These are phyloP conservation scores for Shargacucullia verbasci DNA, from an alignment of 2,888 invertebrate species.

Conservation along the genomic window DNA sequence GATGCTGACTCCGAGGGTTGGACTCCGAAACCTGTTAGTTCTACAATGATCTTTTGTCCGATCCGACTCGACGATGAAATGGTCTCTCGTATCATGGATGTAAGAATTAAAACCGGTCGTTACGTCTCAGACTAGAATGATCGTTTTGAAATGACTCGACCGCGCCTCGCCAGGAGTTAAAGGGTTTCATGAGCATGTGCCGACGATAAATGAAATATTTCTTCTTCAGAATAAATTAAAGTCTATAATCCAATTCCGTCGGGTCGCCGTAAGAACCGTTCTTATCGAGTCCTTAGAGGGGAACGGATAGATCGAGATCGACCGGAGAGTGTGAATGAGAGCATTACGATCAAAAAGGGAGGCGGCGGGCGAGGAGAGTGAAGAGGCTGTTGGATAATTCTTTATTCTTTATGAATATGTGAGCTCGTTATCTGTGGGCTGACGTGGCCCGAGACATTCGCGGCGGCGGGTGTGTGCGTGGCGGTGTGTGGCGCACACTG, in stretches of 20 bases:
- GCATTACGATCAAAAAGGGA: conserved; percentile 80
- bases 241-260: conserved; percentile 85
- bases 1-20: conserved; percentile 87
- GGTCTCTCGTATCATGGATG: conserved; percentile 81
- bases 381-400: conserved; percentile 84
- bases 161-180: conserved; percentile 75
- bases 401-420: conserved; percentile 90
- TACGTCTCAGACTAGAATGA: conserved; percentile 78
- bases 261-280: conserved; percentile 74
- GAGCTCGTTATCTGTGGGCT: conserved; percentile 86
- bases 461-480: conserved; percentile 72
- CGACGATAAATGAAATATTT: conserved; percentile 86
- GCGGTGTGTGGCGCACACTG: conserved; percentile 56
- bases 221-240: conserved; percentile 88
- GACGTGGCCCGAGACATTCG: conserved; percentile 78
- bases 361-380: conserved; percentile 71
- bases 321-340: conserved; percentile 87
- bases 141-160: conserved; percentile 82
- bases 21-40: conserved; percentile 81
- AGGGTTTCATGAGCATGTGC: conserved; percentile 84
- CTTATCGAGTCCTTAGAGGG: conserved; percentile 80
- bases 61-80: conserved; percentile 74
- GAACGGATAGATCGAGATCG: conserved; percentile 87
- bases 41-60: conserved; percentile 83
- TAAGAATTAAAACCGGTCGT: conserved; percentile 88